Evolutionary conservation across 1,140 invertebrate species (phyloP).

Genomic region (Gryllus bimaculatus): DNA sequence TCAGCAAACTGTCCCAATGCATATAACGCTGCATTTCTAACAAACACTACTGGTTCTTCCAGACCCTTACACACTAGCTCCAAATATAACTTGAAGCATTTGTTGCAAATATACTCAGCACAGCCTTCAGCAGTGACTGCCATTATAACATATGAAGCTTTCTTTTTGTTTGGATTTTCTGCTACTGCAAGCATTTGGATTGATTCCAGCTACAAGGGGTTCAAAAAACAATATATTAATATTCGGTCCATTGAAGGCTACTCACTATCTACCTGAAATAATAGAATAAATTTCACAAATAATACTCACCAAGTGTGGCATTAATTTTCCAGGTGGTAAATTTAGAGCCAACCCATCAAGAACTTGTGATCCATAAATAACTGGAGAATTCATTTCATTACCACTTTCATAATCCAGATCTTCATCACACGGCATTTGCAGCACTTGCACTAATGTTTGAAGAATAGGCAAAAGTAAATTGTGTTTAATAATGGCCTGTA

Average conservation of each 20-base stretch:
- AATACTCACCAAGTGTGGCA: conserved; percentile 52
- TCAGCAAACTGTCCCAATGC: conserved; percentile 75
- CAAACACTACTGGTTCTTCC: conserved; percentile 46
- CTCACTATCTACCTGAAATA: conserved; percentile 10
- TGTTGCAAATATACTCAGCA: conserved; percentile 59
- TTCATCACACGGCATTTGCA: conserved; percentile 48
- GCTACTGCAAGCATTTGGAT: conserved; percentile 52
- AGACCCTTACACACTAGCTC: conserved; percentile 62
- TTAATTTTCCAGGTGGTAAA: conserved; percentile 65
- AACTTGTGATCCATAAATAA: conserved; percentile 59
- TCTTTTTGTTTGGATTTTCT: conserved; percentile 47
- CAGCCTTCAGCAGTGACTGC: conserved; percentile 74
- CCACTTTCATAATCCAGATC: conserved; percentile 52
- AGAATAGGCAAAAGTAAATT: conserved; percentile 64
- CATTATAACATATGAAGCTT: conserved; percentile 61
- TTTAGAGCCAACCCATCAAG: conserved; percentile 66
- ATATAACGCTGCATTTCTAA: conserved; percentile 67
- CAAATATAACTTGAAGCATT: conserved; percentile 60
- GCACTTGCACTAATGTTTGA: conserved; percentile 53
- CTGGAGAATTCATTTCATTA: conserved; percentile 47
- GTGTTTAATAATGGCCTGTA: conserved; percentile 55
- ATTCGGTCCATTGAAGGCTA: neutral
- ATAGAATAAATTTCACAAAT: conserved; percentile 20
- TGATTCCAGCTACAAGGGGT: conserved; percentile 40
- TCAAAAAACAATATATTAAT: conserved; percentile 16